Evolutionary conservation across 2,113 vertebrate species (phyloP), one percentile per base, ranked within the genome.

Genomic region (Eupsittula cactorum): DNA sequence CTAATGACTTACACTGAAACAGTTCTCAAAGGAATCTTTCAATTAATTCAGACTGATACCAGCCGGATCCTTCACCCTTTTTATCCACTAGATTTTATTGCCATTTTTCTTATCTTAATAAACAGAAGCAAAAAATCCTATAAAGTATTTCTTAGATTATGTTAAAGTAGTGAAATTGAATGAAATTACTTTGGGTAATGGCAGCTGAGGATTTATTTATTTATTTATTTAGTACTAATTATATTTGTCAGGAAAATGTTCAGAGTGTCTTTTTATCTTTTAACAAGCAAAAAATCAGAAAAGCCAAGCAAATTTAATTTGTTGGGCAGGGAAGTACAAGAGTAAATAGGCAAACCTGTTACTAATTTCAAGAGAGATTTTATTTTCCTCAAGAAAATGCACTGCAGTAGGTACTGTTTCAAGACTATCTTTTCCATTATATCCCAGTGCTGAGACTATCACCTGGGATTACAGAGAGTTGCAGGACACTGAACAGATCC

Each of bases 31-130:
- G 39, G 74, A 82, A 50, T 70, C 47, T 86, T 82, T 86, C 55
- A 39, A 85, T 92, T 95, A 91, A 82, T 93, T 93, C 65, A 75
- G 35, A 69, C 20, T 62, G 17, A 84, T 84, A 88, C 86, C 87
- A 79, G 27, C 35, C 41, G 6, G 52, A 55, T 93, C 47, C 46
- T 62, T 78, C 59, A 57, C 27, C 20, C 78, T 41, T 42, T 70
- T 70, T 70, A 44, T 57, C 33, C 18, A 41, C 9, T 73, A 18
- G 10, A 24, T 37, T 93, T 85, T 65, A 73, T 57, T 78, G 29
- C 33, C 25, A 41, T 79, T 88, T 92, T 85, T 80, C 84, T 92
- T 93, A 92, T 90, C 70, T 70, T 50, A 84, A 44, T 74, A 68
- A 86, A 92, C 53, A 84, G 50, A 86, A 77, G 60, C 5, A 86